Percentiles rank a stretch among this genome's conserved stretches.
phyloP scores from a whole-genome alignment of 2,113 vertebrate species.

The Mobula hypostoma region DNA sequence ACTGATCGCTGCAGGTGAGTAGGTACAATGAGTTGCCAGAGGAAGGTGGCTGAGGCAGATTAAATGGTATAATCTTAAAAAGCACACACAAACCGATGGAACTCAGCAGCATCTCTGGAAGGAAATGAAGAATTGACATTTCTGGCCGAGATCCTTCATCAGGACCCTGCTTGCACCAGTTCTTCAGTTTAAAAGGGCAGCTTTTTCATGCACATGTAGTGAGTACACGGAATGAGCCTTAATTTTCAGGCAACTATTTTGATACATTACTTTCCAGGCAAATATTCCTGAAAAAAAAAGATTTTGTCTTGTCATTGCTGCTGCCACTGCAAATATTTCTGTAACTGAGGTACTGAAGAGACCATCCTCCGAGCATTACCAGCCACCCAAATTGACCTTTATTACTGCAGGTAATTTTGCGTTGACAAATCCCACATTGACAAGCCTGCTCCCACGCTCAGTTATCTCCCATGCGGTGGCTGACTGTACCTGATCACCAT shows the following conservation, averaged over 20 bases:
- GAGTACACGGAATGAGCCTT: too few species aligned
- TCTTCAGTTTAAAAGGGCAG: too few species aligned
- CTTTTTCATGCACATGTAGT: too few species aligned
- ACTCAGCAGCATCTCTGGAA: too few species aligned
- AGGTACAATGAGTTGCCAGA: too few species aligned
- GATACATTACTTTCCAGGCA: background rate
- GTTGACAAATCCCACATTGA: constrained; percentile 1
- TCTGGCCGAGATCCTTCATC: too few species aligned
- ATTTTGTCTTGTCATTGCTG: background rate
- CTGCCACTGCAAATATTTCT: background rate
- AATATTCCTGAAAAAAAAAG: background rate
- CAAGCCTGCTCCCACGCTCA: background rate
- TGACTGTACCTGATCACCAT: background rate
- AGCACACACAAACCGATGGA: too few species aligned
- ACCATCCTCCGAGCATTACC: background rate
- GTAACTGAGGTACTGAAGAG: background rate
- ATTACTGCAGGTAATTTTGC: background rate
- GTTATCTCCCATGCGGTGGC: background rate
- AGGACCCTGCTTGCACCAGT: too few species aligned
- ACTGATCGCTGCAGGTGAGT: background rate
- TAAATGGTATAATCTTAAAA: too few species aligned
- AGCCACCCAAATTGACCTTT: constrained; percentile 6
- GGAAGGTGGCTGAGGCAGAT: too few species aligned
- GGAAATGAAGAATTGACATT: too few species aligned
- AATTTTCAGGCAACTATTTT: too few species aligned